A percentile compares a stretch with the other conserved stretches of the same genome.
phyloP scores from a whole-genome alignment of 37 sponge, comb jelly and placozoan genomes.

The Diacarnus erythraeanus region DNA sequence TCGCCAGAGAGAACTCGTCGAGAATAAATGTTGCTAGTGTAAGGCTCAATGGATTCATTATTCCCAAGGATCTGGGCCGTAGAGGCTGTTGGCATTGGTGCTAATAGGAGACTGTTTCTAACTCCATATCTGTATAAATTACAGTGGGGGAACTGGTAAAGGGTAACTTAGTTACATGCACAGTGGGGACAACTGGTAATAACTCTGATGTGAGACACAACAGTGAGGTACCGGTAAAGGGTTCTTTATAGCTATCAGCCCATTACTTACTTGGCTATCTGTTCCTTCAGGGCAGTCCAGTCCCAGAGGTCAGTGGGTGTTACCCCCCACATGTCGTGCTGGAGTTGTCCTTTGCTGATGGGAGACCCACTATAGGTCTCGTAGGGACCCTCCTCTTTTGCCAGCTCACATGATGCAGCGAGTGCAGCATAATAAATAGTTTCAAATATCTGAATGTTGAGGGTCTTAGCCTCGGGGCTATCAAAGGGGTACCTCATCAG shows the following conservation, averaged over 20 bases:
- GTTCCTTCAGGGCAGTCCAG: slow-evolving; percentile 82
- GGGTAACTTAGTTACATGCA: no score
- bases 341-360: slow-evolving; percentile 87
- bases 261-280: slow-evolving; percentile 80
- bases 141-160: background rate
- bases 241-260: background rate
- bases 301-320: slow-evolving; percentile 93
- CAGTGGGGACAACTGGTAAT: no score
- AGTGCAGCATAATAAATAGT: slow-evolving; percentile 94
- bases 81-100: slow-evolving; percentile 99
- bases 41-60: slow-evolving; percentile 99
- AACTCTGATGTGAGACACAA: no score
- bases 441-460: slow-evolving; percentile 95
- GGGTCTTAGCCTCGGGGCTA: slow-evolving; percentile 77
- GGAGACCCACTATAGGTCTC: slow-evolving; percentile 91
- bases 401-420: slow-evolving; percentile 94
- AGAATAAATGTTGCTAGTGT: slow-evolving; percentile 97
- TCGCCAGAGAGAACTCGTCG: slow-evolving; percentile 94
- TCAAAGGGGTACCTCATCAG: slow-evolving; percentile 96
- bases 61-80: slow-evolving; percentile 99
- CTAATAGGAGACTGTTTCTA: slow-evolving; percentile 93
- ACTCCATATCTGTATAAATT: slow-evolving; percentile 74
- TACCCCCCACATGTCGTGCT: slow-evolving; percentile 97
- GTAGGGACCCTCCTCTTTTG: slow-evolving; percentile 84
- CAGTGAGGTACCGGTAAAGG: background rate